Conservation (phyloP, 2,888 invertebrate genomes). For the Uloborus plumipes region DNA sequence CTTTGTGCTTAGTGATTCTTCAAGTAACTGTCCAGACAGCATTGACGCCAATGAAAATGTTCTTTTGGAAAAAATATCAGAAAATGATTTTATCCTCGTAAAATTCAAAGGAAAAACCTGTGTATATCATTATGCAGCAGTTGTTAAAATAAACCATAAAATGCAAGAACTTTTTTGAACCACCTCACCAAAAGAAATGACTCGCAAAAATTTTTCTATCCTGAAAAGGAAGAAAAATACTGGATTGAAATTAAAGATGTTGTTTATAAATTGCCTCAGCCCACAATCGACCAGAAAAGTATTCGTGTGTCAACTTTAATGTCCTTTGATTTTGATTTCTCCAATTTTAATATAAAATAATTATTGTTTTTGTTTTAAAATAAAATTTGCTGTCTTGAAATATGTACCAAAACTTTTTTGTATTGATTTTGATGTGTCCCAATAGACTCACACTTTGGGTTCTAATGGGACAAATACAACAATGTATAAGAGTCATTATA, state of each 20-base stretch:
- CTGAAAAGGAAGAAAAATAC: slow-evolving; percentile 4
- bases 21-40: neutral
- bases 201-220: neutral
- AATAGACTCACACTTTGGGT: too few relatives aligned
- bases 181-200: neutral
- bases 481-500: too few relatives aligned
- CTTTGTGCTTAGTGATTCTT: neutral
- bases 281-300: neutral
- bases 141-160: neutral
- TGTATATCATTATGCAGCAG: neutral
- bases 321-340: too few relatives aligned
- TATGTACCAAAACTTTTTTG: neutral
- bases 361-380: too few relatives aligned
- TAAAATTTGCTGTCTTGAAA: too few relatives aligned
- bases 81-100: neutral
- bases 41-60: neutral
- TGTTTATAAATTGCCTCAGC: neutral
- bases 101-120: neutral
- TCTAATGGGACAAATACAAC: too few relatives aligned
- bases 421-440: neutral
- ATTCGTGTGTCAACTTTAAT: too few relatives aligned
- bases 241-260: neutral
- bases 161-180: neutral
- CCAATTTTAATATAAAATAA: too few relatives aligned
- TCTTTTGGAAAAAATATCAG: slow-evolving; percentile 1